Evolutionary conservation across 2,113 vertebrate genomes (phyloP), one percentile per base, ranked within the genome.

Genomic region (Brachyhypopomus occidentalis): DNA sequence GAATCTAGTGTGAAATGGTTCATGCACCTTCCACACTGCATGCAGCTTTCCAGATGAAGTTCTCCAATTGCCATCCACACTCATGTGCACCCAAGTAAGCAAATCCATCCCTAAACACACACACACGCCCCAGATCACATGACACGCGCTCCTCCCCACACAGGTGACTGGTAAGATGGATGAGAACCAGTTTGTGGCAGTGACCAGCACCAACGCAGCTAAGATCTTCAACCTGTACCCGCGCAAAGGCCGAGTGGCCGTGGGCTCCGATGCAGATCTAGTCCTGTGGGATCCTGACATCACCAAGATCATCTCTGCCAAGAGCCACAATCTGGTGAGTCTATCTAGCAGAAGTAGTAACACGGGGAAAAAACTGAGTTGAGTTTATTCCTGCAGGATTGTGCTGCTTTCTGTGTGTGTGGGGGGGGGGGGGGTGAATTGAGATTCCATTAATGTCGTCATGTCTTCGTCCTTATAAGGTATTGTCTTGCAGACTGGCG

Each of bases 151-250:
- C 38, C 36, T 72, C 36, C 0, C 22, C 72, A 7, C 77, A 7
- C 85, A 99, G 98, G 98, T 98, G 81, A 96, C 97, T 17, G 98
- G 98, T 0, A 99, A 99, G 88, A 99, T 99, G 98, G 98, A 99
- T 0, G 98, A 99, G 91, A 99, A 99, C 92, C 97, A 99, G 91
- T 99, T 99, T 90, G 97, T 99, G 12, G 95, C 95, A 0, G 96
- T 99, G 88, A 99, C 96, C 91, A 99, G 98, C 92, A 99, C 98
- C 82, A 98, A 98, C 0, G 97, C 98, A 0, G 97, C 98, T 81
- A 99, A 99, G 92, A 96, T 99, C 91, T 98, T 98, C 66, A 99
- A 99, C 91, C 91, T 99, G 82, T 99, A 99, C 81, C 98, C 97
- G 0, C 94, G 98, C 48, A 99, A 99, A 88, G 98, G 98, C 1